A percentile compares a stretch with the other conserved stretches of the same genome.
These are phyloP conservation scores for Volucella zonaria DNA, from an alignment of 2,888 invertebrate species.

Conservation along the genomic window DNA sequence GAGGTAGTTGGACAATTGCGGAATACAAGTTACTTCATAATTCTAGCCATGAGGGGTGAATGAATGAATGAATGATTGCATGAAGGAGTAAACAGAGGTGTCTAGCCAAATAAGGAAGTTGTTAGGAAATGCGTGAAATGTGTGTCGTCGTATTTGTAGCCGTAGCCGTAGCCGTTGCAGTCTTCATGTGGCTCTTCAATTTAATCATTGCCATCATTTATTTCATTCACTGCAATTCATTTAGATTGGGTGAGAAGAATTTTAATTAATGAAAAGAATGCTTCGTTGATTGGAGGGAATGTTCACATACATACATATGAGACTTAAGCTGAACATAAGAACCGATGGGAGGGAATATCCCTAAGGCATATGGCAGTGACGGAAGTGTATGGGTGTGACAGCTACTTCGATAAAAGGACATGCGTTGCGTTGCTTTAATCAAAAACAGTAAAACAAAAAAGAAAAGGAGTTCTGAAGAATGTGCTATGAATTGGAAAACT, in stretches of 20 bases:
- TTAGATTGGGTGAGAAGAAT: constrained; percentile 66
- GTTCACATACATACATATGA: background rate
- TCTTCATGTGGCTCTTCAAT: constrained; percentile 41
- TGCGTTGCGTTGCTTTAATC: constrained; percentile 32
- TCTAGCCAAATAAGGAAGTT: constrained; percentile 70
- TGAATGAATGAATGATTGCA: constrained; percentile 18
- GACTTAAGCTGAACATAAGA: background rate
- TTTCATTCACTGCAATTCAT: constrained; percentile 68
- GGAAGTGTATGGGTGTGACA: constrained; percentile 69
- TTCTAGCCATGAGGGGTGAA: constrained; percentile 35
- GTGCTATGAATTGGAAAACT: constrained; percentile 30
- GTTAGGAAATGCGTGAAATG: constrained; percentile 68
- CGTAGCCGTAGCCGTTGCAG: constrained; percentile 28
- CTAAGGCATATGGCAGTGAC: constrained; percentile 36
- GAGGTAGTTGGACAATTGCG: constrained; percentile 12
- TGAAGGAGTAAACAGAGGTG: constrained; percentile 39
- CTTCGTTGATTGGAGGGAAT: constrained; percentile 35
- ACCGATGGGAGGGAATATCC: background rate
- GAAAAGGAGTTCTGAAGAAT: constrained; percentile 5
- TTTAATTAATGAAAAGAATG: constrained; percentile 67
- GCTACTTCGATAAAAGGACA: constrained; percentile 67
- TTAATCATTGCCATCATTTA: constrained; percentile 57
- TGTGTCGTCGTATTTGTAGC: constrained; percentile 36
- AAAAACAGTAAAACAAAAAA: constrained; percentile 19
- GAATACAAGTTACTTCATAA: constrained; percentile 31